phyloP scores from a whole-genome alignment of 2,797 vertebrate genomes.

The Anguilla obscura region DNA sequence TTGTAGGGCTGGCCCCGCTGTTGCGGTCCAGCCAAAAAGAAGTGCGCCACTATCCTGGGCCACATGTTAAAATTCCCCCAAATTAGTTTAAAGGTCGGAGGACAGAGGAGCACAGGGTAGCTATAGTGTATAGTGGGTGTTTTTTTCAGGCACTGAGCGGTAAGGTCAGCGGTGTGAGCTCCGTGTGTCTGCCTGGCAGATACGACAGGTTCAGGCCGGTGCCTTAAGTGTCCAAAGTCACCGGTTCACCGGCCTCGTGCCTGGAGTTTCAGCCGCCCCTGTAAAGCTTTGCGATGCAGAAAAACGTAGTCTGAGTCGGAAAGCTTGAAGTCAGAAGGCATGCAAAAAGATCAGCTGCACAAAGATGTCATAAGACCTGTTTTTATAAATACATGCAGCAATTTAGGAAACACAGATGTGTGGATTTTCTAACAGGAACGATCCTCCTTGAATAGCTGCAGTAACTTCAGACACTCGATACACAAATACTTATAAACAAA shows the following conservation, averaged over 20 bases:
- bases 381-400: not conserved
- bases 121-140: not conserved
- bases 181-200: not conserved
- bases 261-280: not conserved
- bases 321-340: not conserved
- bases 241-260: not conserved
- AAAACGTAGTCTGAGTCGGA: not conserved
- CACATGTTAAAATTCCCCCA: not conserved
- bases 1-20: no score
- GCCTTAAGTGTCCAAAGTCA: not conserved
- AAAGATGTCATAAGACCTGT: not conserved
- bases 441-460: conserved; percentile 3
- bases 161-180: not conserved
- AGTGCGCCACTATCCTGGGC: not conserved
- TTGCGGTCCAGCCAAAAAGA: not conserved
- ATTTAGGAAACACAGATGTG: not conserved
- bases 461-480: not conserved
- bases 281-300: not conserved
- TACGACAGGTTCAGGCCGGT: not conserved
- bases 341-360: not conserved
- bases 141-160: not conserved
- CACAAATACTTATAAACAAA: not conserved
- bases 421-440: not conserved
- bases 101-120: not conserved
- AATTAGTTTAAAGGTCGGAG: no score